Evolutionary conservation across 2,113 vertebrate genomes (phyloP).

Genomic region (Pleuronectes platessa): DNA sequence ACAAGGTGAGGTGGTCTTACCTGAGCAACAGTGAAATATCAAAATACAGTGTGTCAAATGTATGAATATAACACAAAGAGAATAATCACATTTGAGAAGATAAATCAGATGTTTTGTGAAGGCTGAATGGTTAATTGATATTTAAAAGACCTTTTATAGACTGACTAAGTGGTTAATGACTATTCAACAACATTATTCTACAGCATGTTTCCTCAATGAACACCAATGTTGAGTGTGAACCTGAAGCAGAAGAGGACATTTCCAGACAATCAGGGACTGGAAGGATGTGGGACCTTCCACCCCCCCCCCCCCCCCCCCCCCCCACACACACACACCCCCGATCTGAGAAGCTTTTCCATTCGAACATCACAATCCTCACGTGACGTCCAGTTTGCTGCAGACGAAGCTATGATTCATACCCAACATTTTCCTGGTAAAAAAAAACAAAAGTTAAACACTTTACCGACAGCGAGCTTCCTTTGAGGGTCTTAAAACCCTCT

Average conservation of each 20-base stretch:
- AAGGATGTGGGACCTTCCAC: background rate
- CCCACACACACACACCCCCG: too few relatives aligned
- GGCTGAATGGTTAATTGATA: background rate
- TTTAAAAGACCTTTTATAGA: background rate
- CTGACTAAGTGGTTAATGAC: background rate
- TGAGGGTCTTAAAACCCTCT: background rate
- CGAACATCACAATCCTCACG: constrained; percentile 1
- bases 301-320: too few relatives aligned
- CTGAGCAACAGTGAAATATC: too few relatives aligned
- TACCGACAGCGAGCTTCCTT: constrained; percentile 16
- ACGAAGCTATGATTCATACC: background rate
- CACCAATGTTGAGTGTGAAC: background rate
- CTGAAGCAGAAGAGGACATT: constrained; percentile 7
- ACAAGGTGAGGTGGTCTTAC: background rate
- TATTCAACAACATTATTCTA: too few relatives aligned
- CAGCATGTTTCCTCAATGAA: too few relatives aligned
- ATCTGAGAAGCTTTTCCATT: background rate
- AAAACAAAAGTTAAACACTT: background rate
- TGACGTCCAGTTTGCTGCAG: background rate
- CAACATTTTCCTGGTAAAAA: background rate
- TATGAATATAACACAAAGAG: background rate
- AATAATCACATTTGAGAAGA: background rate
- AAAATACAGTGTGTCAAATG: background rate
- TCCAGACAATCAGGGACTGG: background rate
- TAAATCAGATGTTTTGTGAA: background rate